Evolutionary conservation across 2,888 invertebrate genomes (phyloP).

Genomic region (Heteromyza rotundicornis): DNA sequence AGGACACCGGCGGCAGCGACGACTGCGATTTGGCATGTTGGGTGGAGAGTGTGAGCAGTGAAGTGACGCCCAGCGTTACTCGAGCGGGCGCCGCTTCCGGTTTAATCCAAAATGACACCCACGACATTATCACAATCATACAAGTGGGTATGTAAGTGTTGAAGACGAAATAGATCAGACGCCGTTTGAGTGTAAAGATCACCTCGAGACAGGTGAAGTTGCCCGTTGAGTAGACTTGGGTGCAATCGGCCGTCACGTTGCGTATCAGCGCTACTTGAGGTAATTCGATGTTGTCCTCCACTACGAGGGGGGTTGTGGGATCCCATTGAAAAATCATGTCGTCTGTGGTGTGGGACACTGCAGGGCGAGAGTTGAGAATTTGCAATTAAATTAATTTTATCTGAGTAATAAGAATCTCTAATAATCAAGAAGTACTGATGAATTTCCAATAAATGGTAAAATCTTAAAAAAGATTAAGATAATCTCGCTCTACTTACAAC

Average conservation of each 20-base stretch:
- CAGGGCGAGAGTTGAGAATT: not conserved
- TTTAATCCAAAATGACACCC: constrained; percentile 96
- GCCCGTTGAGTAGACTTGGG: constrained; percentile 71
- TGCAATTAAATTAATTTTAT: not conserved
- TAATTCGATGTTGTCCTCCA: constrained; percentile 85
- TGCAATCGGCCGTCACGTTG: constrained; percentile 88
- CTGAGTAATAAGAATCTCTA: not conserved
- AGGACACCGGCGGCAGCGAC: constrained; percentile 91
- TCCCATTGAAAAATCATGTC: constrained; percentile 92
- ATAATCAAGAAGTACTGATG: too few relatives aligned
- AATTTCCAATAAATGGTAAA: too few relatives aligned
- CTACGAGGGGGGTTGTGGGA: constrained; percentile 83
- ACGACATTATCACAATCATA: constrained; percentile 94
- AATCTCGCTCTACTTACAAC: constrained; percentile 71
- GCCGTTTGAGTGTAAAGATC: constrained; percentile 84
- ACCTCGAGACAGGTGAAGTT: constrained; percentile 93
- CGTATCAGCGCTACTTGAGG: constrained; percentile 87
- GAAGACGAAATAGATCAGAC: constrained; percentile 89
- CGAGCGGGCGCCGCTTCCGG: constrained; percentile 93
- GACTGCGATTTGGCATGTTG: constrained; percentile 94
- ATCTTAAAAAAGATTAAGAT: not conserved
- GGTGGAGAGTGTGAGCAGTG: constrained; percentile 84
- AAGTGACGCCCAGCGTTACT: constrained; percentile 91
- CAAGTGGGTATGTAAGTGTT: constrained; percentile 94
- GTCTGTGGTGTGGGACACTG: constrained; percentile 88